A percentile compares a stretch with the other conserved stretches of the same genome.
These are phyloP conservation scores for chimpanzee (Pan troglodytes) DNA, from an alignment of 2,113 vertebrate species.

Conservation along the genomic window NHGRI_mPanTro3-v2.1_pri NC_086015.1:162666501-162667000, in stretches of 20 bases:
- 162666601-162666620: background rate
- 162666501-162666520: slow-evolving; percentile 1
- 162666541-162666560: background rate
- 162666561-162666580: background rate
- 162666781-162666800: background rate
- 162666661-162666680: too few relatives aligned
- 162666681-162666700: background rate
- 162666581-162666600: background rate
- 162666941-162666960: background rate
- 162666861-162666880: background rate
- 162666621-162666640: background rate
- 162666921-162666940: background rate
- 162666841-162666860: background rate
- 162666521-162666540: background rate
- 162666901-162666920: background rate
- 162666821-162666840: background rate
- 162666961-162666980: slow-evolving; percentile 54
- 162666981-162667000: slow-evolving; percentile 17
- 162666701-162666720: background rate
- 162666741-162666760: background rate
- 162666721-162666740: background rate
- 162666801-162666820: background rate
- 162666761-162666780: background rate
- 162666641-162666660: background rate
- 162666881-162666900: slow-evolving; percentile 31